Percentiles rank a stretch among this genome's conserved stretches.
phyloP scores from a whole-genome alignment of 2,888 invertebrate species.

The Platycnemis pennipes region DNA sequence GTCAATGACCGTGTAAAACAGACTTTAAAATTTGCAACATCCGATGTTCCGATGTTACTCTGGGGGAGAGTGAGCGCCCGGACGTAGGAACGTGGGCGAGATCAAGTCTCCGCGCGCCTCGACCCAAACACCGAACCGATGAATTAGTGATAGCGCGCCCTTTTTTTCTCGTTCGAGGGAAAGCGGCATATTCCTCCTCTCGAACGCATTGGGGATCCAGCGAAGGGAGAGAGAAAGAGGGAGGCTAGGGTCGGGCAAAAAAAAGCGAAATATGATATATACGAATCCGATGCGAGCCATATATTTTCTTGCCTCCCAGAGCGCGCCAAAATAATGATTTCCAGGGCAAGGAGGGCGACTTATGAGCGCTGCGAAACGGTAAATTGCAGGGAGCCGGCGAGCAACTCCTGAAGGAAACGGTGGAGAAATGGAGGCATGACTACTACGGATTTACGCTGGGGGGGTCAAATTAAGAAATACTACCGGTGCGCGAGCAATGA shows the following conservation, averaged over 20 bases:
- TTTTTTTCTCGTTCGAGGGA: neutral
- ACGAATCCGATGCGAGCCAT: constrained; percentile 12
- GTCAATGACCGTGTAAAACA: too few relatives aligned
- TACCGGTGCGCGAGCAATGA: neutral
- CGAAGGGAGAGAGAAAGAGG: neutral
- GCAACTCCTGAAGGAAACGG: constrained; percentile 6
- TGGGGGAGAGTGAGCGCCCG: neutral
- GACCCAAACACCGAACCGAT: neutral
- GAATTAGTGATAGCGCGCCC: neutral
- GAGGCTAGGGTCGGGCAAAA: neutral
- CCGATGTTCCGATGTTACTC: too few relatives aligned
- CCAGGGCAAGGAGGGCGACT: neutral
- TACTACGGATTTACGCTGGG: neutral
- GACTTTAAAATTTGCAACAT: too few relatives aligned
- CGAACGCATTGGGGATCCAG: neutral
- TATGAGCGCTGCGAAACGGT: neutral
- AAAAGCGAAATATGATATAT: constrained; percentile 31
- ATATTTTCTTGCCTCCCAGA: neutral
- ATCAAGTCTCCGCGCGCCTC: neutral
- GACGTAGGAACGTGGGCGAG: neutral
- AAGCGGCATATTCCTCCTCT: neutral
- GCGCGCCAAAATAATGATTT: constrained; percentile 29
- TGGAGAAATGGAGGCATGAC: neutral
- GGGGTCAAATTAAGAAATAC: neutral
- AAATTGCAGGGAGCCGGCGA: neutral